Evolutionary conservation across 1,140 invertebrate species (phyloP).

Genomic region (Maconellicoccus hirsutus): DNA sequence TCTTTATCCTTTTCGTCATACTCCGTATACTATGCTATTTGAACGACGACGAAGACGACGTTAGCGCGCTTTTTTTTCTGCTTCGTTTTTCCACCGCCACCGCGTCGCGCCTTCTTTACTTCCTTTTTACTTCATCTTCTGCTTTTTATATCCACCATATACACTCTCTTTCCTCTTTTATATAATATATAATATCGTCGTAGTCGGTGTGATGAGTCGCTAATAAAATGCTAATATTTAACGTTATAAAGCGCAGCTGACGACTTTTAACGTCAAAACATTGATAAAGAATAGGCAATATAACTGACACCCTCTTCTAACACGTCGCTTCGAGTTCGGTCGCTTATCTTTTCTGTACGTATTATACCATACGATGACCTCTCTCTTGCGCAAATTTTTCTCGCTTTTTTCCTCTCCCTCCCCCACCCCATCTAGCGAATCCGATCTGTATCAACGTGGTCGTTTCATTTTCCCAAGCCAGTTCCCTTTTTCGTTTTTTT

Average conservation of each 20-base stretch:
- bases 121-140: background rate
- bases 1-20: too few species aligned
- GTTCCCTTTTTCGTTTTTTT: too few species aligned
- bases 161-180: background rate
- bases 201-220: background rate
- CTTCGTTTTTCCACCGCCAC: background rate
- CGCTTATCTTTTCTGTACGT: too few species aligned
- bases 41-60: too few species aligned
- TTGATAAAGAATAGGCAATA: conserved; percentile 22
- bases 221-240: conserved; percentile 23
- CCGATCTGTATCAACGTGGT: too few species aligned
- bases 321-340: background rate
- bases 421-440: too few species aligned
- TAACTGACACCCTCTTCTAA: background rate
- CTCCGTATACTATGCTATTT: too few species aligned
- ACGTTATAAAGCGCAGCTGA: conserved; percentile 21
- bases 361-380: too few species aligned
- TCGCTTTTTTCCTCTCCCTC: too few species aligned
- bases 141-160: background rate
- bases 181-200: background rate
- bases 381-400: too few species aligned
- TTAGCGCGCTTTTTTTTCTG: background rate
- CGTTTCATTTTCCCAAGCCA: too few species aligned
- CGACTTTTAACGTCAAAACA: conserved; percentile 21
- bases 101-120: background rate